phyloP scores from a whole-genome alignment of 2,113 vertebrate species.

The Pelvicachromis taeniatus region DNA sequence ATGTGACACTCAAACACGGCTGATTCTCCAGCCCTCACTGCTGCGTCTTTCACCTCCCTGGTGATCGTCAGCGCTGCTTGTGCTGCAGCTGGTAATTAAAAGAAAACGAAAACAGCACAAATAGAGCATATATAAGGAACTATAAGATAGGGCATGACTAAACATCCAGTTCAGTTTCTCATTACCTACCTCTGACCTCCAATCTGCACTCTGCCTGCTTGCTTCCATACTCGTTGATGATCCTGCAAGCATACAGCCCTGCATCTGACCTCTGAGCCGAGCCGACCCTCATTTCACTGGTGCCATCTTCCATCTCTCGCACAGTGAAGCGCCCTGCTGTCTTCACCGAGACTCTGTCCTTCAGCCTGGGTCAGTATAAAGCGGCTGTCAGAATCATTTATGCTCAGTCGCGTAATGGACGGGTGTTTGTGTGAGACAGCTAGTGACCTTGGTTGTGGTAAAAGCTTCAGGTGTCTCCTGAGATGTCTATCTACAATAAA shows the following conservation, averaged over 20 bases:
- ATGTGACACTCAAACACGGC: conserved; percentile 89
- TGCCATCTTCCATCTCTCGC: conserved; percentile 70
- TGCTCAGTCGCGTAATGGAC: not conserved
- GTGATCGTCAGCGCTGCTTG: conserved; percentile 77
- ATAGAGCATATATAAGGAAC: not conserved
- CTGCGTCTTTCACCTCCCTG: conserved; percentile 78
- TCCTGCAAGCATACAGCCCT: conserved; percentile 85
- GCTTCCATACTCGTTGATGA: conserved; percentile 81
- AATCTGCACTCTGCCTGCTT: conserved; percentile 83
- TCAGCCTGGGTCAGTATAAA: conserved; percentile 73
- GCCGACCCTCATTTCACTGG: conserved; percentile 77
- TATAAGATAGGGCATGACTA: not conserved
- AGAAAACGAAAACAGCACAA: not conserved
- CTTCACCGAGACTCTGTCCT: conserved; percentile 81
- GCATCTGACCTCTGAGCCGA: conserved; percentile 76
- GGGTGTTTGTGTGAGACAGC: not conserved
- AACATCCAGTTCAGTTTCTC: not conserved
- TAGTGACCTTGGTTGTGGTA: not conserved
- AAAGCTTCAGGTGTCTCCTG: not conserved
- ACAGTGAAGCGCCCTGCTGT: conserved; percentile 69
- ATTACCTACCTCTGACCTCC: conserved; percentile 83
- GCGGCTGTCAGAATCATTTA: not conserved
- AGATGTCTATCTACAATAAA: not conserved
- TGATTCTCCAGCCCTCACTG: conserved; percentile 87
- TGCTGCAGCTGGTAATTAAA: conserved; percentile 65